Percentiles rank a stretch among this genome's conserved stretches.
These are phyloP conservation scores for Cybosia mesomella DNA, from an alignment of 2,888 invertebrate species.

Conservation along the genomic window DNA sequence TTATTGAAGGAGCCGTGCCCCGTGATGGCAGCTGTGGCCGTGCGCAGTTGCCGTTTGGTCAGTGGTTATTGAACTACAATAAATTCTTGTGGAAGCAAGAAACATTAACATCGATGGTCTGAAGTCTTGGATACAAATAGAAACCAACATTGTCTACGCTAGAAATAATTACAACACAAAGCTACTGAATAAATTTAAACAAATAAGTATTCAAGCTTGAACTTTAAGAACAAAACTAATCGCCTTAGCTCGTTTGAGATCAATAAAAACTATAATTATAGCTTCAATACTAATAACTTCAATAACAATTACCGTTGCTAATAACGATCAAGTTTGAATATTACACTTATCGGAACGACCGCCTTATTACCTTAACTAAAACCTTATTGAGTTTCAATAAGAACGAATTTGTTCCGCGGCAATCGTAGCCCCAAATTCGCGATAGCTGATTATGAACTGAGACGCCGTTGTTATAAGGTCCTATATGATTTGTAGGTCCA, in stretches of 20 bases:
- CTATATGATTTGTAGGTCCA: constrained; percentile 42
- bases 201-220: constrained; percentile 22
- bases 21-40: too few relatives aligned
- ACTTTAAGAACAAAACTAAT: constrained; percentile 37
- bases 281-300: constrained; percentile 34
- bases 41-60: too few relatives aligned
- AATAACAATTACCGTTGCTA: constrained; percentile 53
- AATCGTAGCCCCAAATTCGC: constrained; percentile 26
- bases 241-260: constrained; percentile 33
- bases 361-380: constrained; percentile 43
- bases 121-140: constrained; percentile 20
- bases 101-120: constrained; percentile 32
- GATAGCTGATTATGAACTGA: constrained; percentile 22
- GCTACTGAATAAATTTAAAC: constrained; percentile 23
- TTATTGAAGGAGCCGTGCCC: too few relatives aligned
- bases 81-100: constrained; percentile 32
- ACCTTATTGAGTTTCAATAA: constrained; percentile 56
- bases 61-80: constrained; percentile 35
- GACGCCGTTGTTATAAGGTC: constrained; percentile 37
- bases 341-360: constrained; percentile 58
- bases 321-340: constrained; percentile 56
- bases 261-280: constrained; percentile 46
- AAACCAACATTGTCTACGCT: constrained; percentile 23
- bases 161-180: constrained; percentile 26
- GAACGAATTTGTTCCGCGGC: constrained; percentile 54